A percentile compares a stretch with the other conserved stretches of the same genome.
Evolutionary conservation across 2,113 vertebrate species (phyloP).

Genomic region (Cheirogaleus medius): DNA sequence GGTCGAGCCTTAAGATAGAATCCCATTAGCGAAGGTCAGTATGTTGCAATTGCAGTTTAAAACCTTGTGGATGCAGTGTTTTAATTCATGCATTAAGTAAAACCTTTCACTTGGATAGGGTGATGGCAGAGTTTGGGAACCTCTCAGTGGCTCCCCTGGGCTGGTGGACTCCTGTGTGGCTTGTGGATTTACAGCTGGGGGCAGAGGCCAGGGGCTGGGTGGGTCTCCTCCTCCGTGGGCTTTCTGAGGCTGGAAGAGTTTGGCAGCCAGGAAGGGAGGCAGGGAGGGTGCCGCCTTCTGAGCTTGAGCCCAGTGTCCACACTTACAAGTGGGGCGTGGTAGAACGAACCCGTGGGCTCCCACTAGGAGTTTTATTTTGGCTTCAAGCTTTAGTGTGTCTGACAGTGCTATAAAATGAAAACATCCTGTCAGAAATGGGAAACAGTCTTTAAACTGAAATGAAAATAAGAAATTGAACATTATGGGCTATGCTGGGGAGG

Average conservation of each 20-base stretch:
- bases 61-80: background rate
- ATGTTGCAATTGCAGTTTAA: background rate
- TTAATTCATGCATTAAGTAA: background rate
- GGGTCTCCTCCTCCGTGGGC: background rate
- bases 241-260: background rate
- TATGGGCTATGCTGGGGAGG: background rate
- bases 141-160: background rate
- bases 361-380: background rate
- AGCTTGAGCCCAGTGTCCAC: background rate
- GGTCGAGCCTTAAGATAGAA: background rate
- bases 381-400: background rate
- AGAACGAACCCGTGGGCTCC: background rate
- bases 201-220: background rate
- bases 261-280: background rate
- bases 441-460: background rate
- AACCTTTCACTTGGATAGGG: background rate
- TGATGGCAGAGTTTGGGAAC: background rate
- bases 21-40: background rate
- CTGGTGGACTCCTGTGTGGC: background rate
- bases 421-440: background rate
- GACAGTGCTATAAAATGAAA: background rate
- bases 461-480: background rate
- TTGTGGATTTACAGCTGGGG: background rate
- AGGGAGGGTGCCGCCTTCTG: background rate
- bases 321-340: background rate